These are phyloP conservation scores for human (Homo sapiens) DNA, from an alignment of 2,113 vertebrate species.

Conservation along the genomic window DNA sequence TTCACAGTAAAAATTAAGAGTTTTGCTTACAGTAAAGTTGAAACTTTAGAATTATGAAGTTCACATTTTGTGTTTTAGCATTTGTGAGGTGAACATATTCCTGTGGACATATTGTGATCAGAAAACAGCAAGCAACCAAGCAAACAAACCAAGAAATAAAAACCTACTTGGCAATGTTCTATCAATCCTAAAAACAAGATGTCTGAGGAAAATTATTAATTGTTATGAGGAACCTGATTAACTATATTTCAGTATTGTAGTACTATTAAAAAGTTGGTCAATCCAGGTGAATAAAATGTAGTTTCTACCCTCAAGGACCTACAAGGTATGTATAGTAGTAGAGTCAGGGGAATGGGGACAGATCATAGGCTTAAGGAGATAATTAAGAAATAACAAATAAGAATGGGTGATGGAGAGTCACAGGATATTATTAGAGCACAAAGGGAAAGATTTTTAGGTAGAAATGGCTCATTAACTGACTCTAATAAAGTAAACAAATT, in stretches of 20 bases:
- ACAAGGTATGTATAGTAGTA: neutral
- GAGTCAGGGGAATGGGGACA: neutral
- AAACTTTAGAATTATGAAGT: conserved; percentile 3
- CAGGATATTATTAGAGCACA: neutral
- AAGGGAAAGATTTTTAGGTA: neutral
- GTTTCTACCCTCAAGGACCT: neutral
- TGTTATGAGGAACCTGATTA: neutral
- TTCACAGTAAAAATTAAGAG: conserved; percentile 7
- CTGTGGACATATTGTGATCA: neutral
- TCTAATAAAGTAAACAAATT: neutral
- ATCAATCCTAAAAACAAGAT: neutral
- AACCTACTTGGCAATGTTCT: neutral
- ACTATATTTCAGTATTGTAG: neutral
- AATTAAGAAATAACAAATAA: neutral
- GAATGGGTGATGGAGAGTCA: neutral
- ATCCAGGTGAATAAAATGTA: neutral
- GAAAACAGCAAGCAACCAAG: neutral
- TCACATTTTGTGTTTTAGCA: neutral
- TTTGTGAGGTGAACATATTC: neutral
- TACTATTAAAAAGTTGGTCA: neutral
- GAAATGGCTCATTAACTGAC: neutral
- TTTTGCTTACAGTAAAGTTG: neutral
- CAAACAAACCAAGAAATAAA: neutral
- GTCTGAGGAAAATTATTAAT: neutral
- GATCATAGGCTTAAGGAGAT: neutral